Evolutionary conservation across 1,140 invertebrate species (phyloP).

Genomic region (Sweltsa coloradensis): DNA sequence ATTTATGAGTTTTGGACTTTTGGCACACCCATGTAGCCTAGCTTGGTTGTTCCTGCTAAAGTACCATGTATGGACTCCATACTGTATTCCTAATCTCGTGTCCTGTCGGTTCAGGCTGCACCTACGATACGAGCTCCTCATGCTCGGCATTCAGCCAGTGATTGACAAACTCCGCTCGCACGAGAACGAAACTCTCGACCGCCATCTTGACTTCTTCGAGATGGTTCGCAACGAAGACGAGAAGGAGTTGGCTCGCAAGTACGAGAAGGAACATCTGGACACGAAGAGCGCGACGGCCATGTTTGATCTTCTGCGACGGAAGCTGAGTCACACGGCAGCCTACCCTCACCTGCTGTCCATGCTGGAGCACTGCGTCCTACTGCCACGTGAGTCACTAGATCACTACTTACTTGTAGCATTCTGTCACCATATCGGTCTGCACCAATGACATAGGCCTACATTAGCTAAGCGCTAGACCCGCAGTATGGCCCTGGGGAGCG

Average conservation of each 20-base stretch:
- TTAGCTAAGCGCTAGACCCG: too few relatives aligned
- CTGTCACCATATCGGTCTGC: too few relatives aligned
- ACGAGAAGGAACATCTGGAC: constrained; percentile 83
- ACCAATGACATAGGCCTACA: too few relatives aligned
- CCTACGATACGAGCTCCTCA: constrained; percentile 89
- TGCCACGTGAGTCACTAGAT: constrained; percentile 80
- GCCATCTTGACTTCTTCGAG: constrained; percentile 89
- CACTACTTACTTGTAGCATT: too few relatives aligned
- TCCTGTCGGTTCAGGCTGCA: too few relatives aligned
- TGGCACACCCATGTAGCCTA: too few relatives aligned
- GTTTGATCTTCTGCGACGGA: constrained; percentile 85
- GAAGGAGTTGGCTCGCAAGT: constrained; percentile 81
- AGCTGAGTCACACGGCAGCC: constrained; percentile 82
- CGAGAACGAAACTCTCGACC: constrained; percentile 87
- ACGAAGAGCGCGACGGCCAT: constrained; percentile 87
- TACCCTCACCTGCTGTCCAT: constrained; percentile 88
- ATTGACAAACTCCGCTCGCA: constrained; percentile 86
- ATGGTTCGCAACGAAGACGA: constrained; percentile 97
- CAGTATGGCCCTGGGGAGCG: too few relatives aligned
- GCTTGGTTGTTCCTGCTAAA: too few relatives aligned
- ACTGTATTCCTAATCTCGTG: too few relatives aligned
- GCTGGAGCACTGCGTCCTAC: constrained; percentile 77
- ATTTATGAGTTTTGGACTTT: too few relatives aligned
- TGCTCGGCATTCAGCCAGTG: constrained; percentile 92
- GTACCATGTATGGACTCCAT: too few relatives aligned